Conservation (phyloP, 1,140 invertebrate species). For the Cecropterus lyciades region DNA sequence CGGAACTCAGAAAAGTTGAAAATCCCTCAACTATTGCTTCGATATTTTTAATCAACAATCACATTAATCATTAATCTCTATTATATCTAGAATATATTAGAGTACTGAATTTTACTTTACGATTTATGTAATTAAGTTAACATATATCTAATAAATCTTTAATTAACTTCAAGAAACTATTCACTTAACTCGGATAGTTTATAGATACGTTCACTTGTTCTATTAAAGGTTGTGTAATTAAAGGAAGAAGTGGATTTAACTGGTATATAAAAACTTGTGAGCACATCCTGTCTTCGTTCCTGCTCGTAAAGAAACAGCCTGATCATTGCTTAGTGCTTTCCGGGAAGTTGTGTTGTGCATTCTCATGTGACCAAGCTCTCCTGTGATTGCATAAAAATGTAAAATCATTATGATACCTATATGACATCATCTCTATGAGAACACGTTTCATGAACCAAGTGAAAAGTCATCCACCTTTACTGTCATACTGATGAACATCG, state of each 20-base stretch:
- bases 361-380: neutral
- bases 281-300: constrained; percentile 7
- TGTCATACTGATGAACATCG: neutral
- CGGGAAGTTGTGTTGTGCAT: constrained; percentile 3
- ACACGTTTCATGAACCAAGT: neutral
- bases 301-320: neutral
- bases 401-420: constrained; percentile 2
- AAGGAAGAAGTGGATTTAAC: neutral
- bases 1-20: no score
- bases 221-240: constrained; percentile 1
- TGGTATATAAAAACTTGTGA: neutral
- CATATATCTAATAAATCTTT: no score
- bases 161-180: no score
- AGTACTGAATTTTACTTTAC: no score
- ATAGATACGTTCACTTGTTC: no score
- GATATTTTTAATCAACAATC: no score
- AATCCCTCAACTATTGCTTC: no score
- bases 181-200: no score
- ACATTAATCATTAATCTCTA: no score
- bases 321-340: constrained; percentile 12
- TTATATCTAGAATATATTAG: no score
- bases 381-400: constrained; percentile 9
- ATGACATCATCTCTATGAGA: neutral
- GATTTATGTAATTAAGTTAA: no score
- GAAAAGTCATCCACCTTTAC: neutral